Base-by-base conservation (phyloP, 2,888 invertebrate genomes). In the Acleris holmiana region DNA sequence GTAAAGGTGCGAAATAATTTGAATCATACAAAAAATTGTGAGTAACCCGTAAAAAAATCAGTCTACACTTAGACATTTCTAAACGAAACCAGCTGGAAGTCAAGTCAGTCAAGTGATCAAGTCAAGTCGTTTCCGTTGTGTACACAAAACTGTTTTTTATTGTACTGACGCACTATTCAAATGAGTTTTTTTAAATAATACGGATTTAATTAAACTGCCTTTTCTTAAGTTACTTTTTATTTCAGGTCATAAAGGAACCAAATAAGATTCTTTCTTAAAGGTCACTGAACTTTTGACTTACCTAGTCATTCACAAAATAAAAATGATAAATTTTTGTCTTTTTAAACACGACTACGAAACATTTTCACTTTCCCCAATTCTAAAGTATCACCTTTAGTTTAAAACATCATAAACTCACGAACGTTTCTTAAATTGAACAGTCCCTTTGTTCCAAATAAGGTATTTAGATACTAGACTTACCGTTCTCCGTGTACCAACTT, bases 401-500 rank as follows among this genome's bases (percentile, higher is more conserved):
- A 23, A 23, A 23, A 23, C 23, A 4, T 4, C 23, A 23, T 23
- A 23, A 23, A 23, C 23, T 4, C 23, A 50, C 17, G 8, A 15
- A 29, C 10, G 17, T 25, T 7, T 29, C 7, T n/a, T 7, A 25
- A 25, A 25, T 25, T 50, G n/a, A n/a, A n/a, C 3, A 1, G n/a
- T 17, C 29, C 29, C 8, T 50, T 29, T 17, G 2, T 29, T 50
- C 8, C 2, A 6, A 8, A 21, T 17, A 50, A 0, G 29, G 17
- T 50, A 29, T 29, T 49, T 23, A 2, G n/a, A 15, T 15, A 25
- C 10, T 19, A 53, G 5, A 51, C 93, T 92, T 93, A 98, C 98
- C 96, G 85, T 96, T 96, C 86, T 97, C 96, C 44, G 97, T 95
- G 83, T 99, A 99, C 99, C 99, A 99, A 92, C 98, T 98, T 78